Evolutionary conservation across 2,888 invertebrate genomes (phyloP).

Genomic region (Dromius quadrimaculatus): DNA sequence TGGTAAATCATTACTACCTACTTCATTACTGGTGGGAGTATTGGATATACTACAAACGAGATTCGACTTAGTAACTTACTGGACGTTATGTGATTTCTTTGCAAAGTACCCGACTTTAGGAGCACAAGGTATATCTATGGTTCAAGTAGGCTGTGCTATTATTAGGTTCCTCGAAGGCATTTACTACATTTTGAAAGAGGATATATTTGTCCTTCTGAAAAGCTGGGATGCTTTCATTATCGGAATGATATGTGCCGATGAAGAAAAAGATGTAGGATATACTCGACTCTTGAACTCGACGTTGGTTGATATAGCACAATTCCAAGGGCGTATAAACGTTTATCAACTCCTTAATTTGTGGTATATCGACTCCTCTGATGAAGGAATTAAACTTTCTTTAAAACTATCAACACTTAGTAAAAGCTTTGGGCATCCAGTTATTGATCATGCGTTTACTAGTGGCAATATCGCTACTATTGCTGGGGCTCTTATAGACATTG

Average conservation of each 20-base stretch:
- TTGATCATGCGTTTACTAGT: no score
- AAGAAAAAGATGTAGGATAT: not conserved
- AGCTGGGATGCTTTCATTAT: not conserved
- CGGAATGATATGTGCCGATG: not conserved
- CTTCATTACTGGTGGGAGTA: not conserved
- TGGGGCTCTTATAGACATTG: no score
- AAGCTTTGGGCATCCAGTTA: no score
- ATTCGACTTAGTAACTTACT: not conserved
- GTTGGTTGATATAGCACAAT: no score
- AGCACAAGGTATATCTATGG: not conserved
- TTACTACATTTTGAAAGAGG: not conserved
- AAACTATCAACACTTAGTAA: no score
- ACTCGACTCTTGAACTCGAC: no score
- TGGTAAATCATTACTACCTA: not conserved
- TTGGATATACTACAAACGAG: not conserved
- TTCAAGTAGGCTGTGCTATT: not conserved
- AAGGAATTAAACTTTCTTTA: no score
- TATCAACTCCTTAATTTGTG: no score
- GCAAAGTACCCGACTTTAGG: not conserved
- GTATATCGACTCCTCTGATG: no score
- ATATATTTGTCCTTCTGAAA: not conserved
- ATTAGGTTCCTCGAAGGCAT: not conserved
- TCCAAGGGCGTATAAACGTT: no score
- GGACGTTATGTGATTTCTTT: constrained; percentile 3
- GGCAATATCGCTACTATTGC: no score